Conservation (phyloP, 1,140 invertebrate genomes). For the Drosophila sucinea region DNA sequence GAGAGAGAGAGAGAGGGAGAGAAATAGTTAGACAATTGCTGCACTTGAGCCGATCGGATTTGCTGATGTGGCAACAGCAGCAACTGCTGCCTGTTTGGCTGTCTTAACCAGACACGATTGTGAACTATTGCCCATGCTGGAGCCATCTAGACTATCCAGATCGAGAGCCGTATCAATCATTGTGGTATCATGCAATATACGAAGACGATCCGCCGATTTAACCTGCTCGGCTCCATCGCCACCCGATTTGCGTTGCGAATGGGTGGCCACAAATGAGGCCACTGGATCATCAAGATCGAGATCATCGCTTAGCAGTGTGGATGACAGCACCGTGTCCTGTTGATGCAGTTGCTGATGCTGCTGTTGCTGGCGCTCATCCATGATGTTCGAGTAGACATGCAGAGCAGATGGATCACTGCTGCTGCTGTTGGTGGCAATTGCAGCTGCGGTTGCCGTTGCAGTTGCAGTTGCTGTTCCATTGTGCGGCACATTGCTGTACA, state of each 20-base stretch:
- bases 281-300: constrained; percentile 82
- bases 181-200: constrained; percentile 91
- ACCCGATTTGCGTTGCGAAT: constrained; percentile 41
- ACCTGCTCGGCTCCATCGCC: constrained; percentile 66
- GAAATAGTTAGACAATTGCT: constrained; percentile 54
- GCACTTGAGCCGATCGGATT: constrained; percentile 20
- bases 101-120: constrained; percentile 81
- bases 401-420: constrained; percentile 46
- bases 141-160: constrained; percentile 88
- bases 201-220: constrained; percentile 86
- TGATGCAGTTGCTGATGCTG: constrained; percentile 39
- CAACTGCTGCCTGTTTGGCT: constrained; percentile 28
- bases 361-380: constrained; percentile 65
- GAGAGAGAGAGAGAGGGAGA: no score
- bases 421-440: neutral
- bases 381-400: constrained; percentile 81
- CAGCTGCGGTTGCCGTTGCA: neutral
- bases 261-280: constrained; percentile 68
- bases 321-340: constrained; percentile 61
- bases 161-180: constrained; percentile 94
- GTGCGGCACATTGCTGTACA: constrained; percentile 79
- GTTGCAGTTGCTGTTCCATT: constrained; percentile 20
- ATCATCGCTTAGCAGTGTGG: constrained; percentile 77
- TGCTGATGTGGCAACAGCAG: constrained; percentile 4
- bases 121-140: constrained; percentile 80